Evolutionary conservation across 2,888 invertebrate species (phyloP).

Genomic region (Gerosis bhagava): DNA sequence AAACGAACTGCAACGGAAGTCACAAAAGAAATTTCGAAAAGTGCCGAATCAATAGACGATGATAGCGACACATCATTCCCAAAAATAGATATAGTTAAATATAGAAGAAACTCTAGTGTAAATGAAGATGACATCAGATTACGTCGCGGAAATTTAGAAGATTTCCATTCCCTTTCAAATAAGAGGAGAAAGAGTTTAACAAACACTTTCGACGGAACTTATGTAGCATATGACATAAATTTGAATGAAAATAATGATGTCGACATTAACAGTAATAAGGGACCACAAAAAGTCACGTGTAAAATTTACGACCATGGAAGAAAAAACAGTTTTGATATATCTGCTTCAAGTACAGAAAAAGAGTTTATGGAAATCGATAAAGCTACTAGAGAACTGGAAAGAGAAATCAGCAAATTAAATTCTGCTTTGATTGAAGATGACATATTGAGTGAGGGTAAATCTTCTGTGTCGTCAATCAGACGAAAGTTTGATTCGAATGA

Average conservation of each 20-base stretch:
- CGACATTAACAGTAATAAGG: slow-evolving; percentile 63
- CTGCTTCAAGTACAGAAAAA: slow-evolving; percentile 71
- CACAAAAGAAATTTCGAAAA: slow-evolving; percentile 36
- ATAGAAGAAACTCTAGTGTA: slow-evolving; percentile 73
- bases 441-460: slow-evolving; percentile 49
- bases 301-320: slow-evolving; percentile 60
- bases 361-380: slow-evolving; percentile 75
- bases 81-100: slow-evolving; percentile 67
- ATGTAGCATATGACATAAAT: slow-evolving; percentile 65
- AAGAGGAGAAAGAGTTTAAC: slow-evolving; percentile 73
- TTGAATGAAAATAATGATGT: slow-evolving; percentile 54
- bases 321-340: slow-evolving; percentile 66
- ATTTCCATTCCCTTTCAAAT: slow-evolving; percentile 60
- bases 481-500: slow-evolving; percentile 78
- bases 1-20: slow-evolving; percentile 17
- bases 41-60: slow-evolving; percentile 54
- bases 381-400: slow-evolving; percentile 69
- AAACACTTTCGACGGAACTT: slow-evolving; percentile 55
- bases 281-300: slow-evolving; percentile 67
- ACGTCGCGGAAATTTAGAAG: slow-evolving; percentile 70
- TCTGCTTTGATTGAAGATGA: slow-evolving; percentile 72
- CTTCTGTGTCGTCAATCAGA: slow-evolving; percentile 75
- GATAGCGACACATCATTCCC: slow-evolving; percentile 57
- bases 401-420: slow-evolving; percentile 73
- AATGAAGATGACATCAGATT: slow-evolving; percentile 71